Evolutionary conservation across 2,888 invertebrate species (phyloP).

Genomic region (Synergus japonicus): DNA sequence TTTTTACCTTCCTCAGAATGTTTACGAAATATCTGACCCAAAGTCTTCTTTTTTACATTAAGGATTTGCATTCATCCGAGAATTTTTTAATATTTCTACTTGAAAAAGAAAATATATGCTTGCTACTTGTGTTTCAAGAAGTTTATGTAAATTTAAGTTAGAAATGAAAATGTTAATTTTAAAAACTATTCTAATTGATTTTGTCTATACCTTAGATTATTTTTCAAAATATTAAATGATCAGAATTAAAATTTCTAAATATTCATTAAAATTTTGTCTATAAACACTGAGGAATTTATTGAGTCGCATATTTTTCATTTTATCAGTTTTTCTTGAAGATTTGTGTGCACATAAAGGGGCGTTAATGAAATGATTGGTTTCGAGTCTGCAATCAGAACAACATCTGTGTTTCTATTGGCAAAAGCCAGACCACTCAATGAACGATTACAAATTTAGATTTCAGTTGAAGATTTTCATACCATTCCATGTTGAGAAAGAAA

Average conservation of each 20-base stretch:
- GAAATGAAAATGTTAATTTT: neutral
- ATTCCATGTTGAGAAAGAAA: neutral
- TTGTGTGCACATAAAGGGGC: slow-evolving; percentile 10
- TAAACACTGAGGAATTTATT: neutral
- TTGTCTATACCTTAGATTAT: neutral
- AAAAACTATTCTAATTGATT: neutral
- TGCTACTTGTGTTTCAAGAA: neutral
- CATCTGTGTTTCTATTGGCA: slow-evolving; percentile 35
- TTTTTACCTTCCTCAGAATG: neutral
- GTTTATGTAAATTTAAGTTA: neutral
- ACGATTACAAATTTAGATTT: neutral
- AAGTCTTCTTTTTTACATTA: neutral
- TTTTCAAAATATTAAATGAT: neutral
- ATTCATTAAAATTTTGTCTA: neutral
- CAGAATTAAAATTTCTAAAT: neutral
- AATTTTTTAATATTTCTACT: neutral
- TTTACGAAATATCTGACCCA: neutral
- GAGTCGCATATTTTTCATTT: neutral
- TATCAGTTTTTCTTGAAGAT: neutral
- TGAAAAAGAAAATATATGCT: neutral
- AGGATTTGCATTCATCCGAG: neutral
- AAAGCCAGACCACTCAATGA: slow-evolving; percentile 25
- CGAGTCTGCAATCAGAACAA: slow-evolving; percentile 12
- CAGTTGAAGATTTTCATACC: neutral
- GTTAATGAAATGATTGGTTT: slow-evolving; percentile 23